A percentile compares a stretch with the other conserved stretches of the same genome.
These are phyloP conservation scores for Macrophya alboannulata DNA, from an alignment of 2,888 invertebrate genomes.

Conservation along the genomic window DNA sequence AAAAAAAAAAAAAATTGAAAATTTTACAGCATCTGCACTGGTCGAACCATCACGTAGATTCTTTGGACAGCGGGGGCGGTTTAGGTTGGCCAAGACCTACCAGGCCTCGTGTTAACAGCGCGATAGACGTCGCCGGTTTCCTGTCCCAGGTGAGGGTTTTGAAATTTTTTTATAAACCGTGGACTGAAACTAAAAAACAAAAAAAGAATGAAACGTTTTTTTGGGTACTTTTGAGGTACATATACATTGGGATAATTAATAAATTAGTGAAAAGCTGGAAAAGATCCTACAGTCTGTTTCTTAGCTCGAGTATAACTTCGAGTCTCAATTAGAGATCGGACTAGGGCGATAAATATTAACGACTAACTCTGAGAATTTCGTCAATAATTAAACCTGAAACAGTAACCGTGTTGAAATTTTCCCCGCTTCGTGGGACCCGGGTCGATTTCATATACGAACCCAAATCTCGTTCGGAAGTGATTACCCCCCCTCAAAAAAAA, in stretches of 20 bases:
- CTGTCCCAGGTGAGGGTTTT: constrained; percentile 83
- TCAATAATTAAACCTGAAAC: constrained; percentile 6
- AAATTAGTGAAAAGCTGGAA: not conserved
- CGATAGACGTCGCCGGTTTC: constrained; percentile 88
- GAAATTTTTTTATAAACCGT: not conserved
- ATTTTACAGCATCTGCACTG: constrained; percentile 86
- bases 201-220: not conserved
- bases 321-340: not conserved
- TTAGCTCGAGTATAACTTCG: not conserved
- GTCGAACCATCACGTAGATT: constrained; percentile 82
- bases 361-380: not conserved
- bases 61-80: constrained; percentile 81
- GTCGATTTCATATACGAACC: not conserved
- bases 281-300: not conserved
- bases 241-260: not conserved
- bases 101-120: constrained; percentile 92
- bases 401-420: not conserved
- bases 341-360: constrained; percentile 26
- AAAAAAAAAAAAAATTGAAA: constrained; percentile 42
- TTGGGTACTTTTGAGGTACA: not conserved
- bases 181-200: not conserved
- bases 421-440: not conserved
- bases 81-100: constrained; percentile 83
- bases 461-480: not conserved
- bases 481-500: not conserved